Evolutionary conservation across 2,888 invertebrate genomes (phyloP), one percentile per base, ranked within the genome.

Genomic region (Pediacus dermestoides): DNA sequence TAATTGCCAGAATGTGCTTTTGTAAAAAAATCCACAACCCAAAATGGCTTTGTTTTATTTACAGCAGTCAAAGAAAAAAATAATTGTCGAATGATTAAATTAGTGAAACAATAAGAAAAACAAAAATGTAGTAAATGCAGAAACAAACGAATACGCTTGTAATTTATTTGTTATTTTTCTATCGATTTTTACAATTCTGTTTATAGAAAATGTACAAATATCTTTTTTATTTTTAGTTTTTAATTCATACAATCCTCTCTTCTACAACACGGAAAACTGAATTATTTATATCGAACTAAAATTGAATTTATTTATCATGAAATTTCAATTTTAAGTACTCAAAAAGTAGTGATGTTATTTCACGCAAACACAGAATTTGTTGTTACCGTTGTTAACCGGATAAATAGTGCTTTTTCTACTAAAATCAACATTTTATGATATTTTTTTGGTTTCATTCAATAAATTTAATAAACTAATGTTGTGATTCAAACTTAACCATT

Each of bases 191-290:
- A 34, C 42, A 34, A 34, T 43, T 42, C 39, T 46, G 46, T 44
- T 49, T 44, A 23, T 23, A 23, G n/a, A 49, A 46, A 49, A 49
- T 49, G 49, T 49, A 49, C 49, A 49, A 50, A 46, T 32, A 32
- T 39, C 39, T 28, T 25, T 37, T 28, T 44, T 46, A 36, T 43
- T 39, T 30, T 40, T 44, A 31, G 38, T 12, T 30, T 13, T 18
- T 38, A 10, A 26, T 30, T 38, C 38, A 35, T 41, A 11, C 9
- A 32, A n/a, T n/a, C n/a, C n/a, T n/a, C n/a, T n/a, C n/a, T n/a
- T n/a, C n/a, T n/a, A n/a, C n/a, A n/a, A n/a, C n/a, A n/a, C n/a
- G n/a, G n/a, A n/a, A n/a, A n/a, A n/a, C n/a, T n/a, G n/a, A n/a
- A n/a, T n/a, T n/a, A n/a, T n/a, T n/a, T n/a, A n/a, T n/a, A n/a